Evolutionary conservation across 2,113 vertebrate species (phyloP), one percentile per base, ranked within the genome.

Genomic region (Sterrhoptilus dennistouni): DNA sequence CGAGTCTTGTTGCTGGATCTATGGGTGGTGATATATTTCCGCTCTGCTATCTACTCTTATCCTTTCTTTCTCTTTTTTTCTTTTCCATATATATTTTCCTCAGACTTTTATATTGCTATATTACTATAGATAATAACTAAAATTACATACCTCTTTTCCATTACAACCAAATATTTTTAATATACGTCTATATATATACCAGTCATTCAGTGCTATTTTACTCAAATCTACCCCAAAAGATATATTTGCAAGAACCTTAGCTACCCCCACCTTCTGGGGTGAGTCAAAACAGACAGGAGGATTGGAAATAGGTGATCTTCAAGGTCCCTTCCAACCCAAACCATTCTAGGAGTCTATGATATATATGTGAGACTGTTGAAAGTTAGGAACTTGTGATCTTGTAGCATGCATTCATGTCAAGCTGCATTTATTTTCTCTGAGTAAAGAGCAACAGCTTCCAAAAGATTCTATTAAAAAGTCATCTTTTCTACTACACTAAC

Each of bases 171-270:
- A 4, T 29, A 35, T n/a, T 63, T 79, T 7, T 63, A 29, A 53
- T n/a, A 14, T 35, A 5, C 0, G 1, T 36, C 19, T 52, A 6
- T 13, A 16, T 53, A 9, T 21, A 53, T 3, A 61, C 10, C 0
- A 6, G 10, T 38, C n/a, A 54, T n/a, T 54, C 64, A 24, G 12
- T 63, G 28, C 15, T 11, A 25, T 60, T 60, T 68, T 33, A 45
- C 2, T 52, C 27, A 36, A 45, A 40, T 25, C 20, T 3, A 47
- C 11, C 13, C 29, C 20, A 49, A 79, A 13, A 8, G 24, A 63
- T 40, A n/a, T 24, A 54, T 40, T 47, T 63, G 20, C 17, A 63
- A 40, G 40, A 54, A n/a, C 6, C 35, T 56, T 21, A 35, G 16
- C 57, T 40, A 40, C 6, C 11, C 3, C 29, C 8, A 13, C 14